phyloP scores from a whole-genome alignment of 2,888 invertebrate species.

The Slavum lentiscoides region DNA sequence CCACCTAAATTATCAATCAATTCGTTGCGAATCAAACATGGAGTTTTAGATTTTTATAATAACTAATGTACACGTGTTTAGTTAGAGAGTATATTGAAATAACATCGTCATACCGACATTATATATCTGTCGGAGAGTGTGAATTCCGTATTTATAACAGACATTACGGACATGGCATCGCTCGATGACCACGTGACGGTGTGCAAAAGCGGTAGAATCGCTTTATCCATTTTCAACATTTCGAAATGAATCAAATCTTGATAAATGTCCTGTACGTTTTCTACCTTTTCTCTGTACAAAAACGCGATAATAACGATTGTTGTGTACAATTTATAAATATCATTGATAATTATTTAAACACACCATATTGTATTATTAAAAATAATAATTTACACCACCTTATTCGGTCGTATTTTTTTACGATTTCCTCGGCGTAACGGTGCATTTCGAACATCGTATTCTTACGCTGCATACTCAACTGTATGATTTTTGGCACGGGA shows the following conservation, averaged over 20 bases:
- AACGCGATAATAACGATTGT: too few relatives aligned
- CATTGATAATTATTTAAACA: too few relatives aligned
- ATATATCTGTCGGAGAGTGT: constrained; percentile 14
- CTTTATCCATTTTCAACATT: constrained; percentile 37
- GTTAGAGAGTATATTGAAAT: too few relatives aligned
- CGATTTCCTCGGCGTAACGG: not conserved
- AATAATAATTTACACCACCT: not conserved
- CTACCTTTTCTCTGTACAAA: not conserved
- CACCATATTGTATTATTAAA: too few relatives aligned
- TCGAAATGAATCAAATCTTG: constrained; percentile 23
- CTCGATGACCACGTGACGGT: constrained; percentile 13
- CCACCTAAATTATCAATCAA: not conserved
- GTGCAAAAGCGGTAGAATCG: constrained; percentile 7
- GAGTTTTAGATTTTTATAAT: too few relatives aligned
- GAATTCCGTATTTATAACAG: not conserved
- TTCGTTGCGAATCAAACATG: not conserved
- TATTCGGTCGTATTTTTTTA: constrained; percentile 16
- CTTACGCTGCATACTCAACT: not conserved
- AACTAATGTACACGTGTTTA: too few relatives aligned
- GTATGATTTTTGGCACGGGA: not conserved
- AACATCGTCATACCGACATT: not conserved
- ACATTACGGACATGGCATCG: constrained; percentile 3
- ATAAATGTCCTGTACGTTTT: constrained; percentile 7
- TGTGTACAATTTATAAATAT: too few relatives aligned
- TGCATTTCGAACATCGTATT: constrained; percentile 3